These are phyloP conservation scores for Datnioides undecimradiatus DNA, from an alignment of 2,113 vertebrate genomes.

Conservation along the genomic window DNA sequence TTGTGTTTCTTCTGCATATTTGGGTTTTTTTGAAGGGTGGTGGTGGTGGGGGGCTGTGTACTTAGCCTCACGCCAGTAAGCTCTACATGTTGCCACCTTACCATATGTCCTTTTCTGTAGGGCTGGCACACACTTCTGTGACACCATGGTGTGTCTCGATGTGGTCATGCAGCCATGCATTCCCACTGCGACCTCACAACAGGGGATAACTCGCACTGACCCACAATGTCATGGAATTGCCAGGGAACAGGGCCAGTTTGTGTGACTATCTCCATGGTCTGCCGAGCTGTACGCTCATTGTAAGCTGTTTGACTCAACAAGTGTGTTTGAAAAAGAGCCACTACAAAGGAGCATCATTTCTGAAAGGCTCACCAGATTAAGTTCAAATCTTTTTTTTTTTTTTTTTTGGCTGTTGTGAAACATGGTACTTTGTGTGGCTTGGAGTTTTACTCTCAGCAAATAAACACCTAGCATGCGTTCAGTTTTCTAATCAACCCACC, in stretches of 20 bases:
- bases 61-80: slow-evolving; percentile 1
- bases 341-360: not conserved
- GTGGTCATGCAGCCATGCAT: slow-evolving; percentile 17
- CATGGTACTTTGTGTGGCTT: not conserved
- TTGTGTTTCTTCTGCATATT: not conserved
- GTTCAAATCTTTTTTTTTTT: not conserved
- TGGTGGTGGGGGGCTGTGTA: no score
- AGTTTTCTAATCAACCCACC: slow-evolving; percentile 3
- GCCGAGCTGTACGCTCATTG: slow-evolving; percentile 11
- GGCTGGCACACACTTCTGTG: slow-evolving; percentile 19
- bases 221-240: slow-evolving; percentile 3
- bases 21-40: no score
- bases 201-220: slow-evolving; percentile 36
- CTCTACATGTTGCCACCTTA: slow-evolving; percentile 1
- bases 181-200: slow-evolving; percentile 16
- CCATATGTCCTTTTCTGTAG: slow-evolving; percentile 13
- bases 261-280: slow-evolving; percentile 9
- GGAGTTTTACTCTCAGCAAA: not conserved
- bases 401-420: not conserved
- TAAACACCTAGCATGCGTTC: not conserved
- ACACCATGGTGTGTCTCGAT: slow-evolving; percentile 7
- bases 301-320: slow-evolving; percentile 27
- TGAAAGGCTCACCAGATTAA: not conserved
- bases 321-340: not conserved
- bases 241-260: slow-evolving; percentile 5